phyloP scores from a whole-genome alignment of 23 tunicate species.

The Corella eumyota region DNA sequence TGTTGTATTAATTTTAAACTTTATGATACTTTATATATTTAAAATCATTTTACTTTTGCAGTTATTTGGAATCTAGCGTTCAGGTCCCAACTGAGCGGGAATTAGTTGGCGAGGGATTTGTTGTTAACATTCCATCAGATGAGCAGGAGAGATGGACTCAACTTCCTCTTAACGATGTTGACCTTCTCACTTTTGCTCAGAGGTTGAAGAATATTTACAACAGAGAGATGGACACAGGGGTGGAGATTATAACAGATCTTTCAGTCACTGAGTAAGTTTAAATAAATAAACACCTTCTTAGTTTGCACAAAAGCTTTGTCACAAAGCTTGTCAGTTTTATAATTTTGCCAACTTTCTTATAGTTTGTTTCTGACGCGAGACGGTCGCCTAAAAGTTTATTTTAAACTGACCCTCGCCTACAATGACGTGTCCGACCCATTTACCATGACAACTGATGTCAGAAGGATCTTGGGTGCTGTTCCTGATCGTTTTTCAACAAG shows the following conservation, averaged over 20 bases:
- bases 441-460: slow-evolving; percentile 22
- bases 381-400: slow-evolving; percentile 29
- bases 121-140: slow-evolving; percentile 18
- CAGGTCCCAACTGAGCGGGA: slow-evolving; percentile 21
- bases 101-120: slow-evolving; percentile 30
- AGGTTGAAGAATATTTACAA: slow-evolving; percentile 7
- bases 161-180: not conserved
- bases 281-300: not conserved
- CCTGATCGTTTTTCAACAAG: too few relatives aligned
- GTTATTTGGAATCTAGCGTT: too few relatives aligned
- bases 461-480: not conserved
- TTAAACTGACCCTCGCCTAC: slow-evolving; percentile 16
- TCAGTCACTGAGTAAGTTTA: slow-evolving; percentile 1
- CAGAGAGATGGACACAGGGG: not conserved
- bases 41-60: too few relatives aligned
- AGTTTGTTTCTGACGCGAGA: slow-evolving; percentile 20
- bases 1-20: too few relatives aligned
- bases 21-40: too few relatives aligned
- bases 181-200: not conserved
- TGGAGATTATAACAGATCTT: slow-evolving; percentile 1
- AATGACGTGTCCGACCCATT: slow-evolving; percentile 70
- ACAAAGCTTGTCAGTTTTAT: too few relatives aligned
- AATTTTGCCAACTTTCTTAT: slow-evolving; percentile 1
- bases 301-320: too few relatives aligned
- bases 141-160: not conserved